A percentile compares a stretch with the other conserved stretches of the same genome.
phyloP scores from a whole-genome alignment of 30 jellyfish, hydroid and myxozoan species.

The Nemopilema nomurai region DNA sequence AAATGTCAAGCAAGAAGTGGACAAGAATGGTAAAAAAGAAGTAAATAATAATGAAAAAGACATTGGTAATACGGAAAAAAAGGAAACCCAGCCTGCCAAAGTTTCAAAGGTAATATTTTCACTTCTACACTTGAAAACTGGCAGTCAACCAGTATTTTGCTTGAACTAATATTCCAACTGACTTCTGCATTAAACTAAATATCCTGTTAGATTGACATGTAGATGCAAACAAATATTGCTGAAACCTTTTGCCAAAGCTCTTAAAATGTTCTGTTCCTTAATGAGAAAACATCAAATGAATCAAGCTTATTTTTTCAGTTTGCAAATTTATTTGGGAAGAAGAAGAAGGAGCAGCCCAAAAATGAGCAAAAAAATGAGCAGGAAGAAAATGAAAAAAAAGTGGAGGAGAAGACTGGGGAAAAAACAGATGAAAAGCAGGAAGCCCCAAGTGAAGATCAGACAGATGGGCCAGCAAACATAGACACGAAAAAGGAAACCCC shows the following conservation, averaged over 20 bases:
- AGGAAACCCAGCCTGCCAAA: conserved; percentile 45
- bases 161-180: too few relatives aligned
- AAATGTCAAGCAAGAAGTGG: not conserved
- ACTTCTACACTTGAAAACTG: too few relatives aligned
- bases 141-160: too few relatives aligned
- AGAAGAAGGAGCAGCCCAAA: conserved; percentile 33
- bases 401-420: conserved; percentile 6
- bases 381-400: not conserved
- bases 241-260: too few relatives aligned
- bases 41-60: conserved; percentile 17
- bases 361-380: not conserved
- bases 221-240: too few relatives aligned
- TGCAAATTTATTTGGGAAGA: conserved; percentile 53
- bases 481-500: not conserved
- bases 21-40: conserved; percentile 12
- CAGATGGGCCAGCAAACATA: conserved; percentile 33
- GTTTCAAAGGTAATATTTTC: conserved; percentile 63
- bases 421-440: not conserved
- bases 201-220: too few relatives aligned
- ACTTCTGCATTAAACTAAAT: too few relatives aligned
- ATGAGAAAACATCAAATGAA: not conserved
- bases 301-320: conserved; percentile 16
- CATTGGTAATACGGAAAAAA: conserved; percentile 9
- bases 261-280: too few relatives aligned
- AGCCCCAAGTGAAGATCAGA: conserved; percentile 26